Conservation (phyloP, 1,140 invertebrate species). For the Medauroidea extradentata region DNA sequence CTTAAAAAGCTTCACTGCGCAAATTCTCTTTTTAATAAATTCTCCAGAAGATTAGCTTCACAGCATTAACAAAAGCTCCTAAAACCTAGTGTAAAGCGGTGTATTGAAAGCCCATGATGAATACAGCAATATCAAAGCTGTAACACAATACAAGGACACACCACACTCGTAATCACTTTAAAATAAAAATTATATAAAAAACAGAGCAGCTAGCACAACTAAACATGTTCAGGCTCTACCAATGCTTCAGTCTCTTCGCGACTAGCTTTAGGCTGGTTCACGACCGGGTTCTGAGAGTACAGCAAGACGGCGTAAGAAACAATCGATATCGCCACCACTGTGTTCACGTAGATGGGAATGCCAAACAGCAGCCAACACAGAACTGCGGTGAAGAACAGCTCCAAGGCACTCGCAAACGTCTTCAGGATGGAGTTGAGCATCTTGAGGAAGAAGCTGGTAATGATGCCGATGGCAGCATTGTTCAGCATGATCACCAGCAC, state of each 20-base stretch:
- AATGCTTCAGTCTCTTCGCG: neutral
- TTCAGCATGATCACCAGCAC: constrained; percentile 83
- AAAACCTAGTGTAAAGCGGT: no score
- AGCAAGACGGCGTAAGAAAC: constrained; percentile 79
- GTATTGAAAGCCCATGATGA: neutral
- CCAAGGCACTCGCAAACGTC: constrained; percentile 92
- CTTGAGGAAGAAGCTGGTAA: constrained; percentile 90
- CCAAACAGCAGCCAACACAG: constrained; percentile 85
- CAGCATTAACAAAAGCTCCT: no score
- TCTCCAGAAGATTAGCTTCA: no score
- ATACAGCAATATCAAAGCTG: no score
- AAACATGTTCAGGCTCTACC: no score
- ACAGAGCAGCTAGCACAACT: no score
- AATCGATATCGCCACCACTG: constrained; percentile 74
- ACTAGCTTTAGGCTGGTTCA: constrained; percentile 43
- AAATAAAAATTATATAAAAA: no score
- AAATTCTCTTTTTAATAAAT: no score
- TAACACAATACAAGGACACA: no score
- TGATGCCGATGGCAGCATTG: constrained; percentile 86
- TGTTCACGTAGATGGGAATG: constrained; percentile 81
- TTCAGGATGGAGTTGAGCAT: constrained; percentile 94
- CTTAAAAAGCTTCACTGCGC: no score
- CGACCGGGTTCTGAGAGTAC: constrained; percentile 87
- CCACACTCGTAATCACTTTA: no score
- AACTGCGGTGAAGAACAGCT: constrained; percentile 86